Percentiles rank a stretch among this genome's conserved stretches.
Evolutionary conservation across 2,797 vertebrate species (phyloP).

Genomic region (Meda fulgida): DNA sequence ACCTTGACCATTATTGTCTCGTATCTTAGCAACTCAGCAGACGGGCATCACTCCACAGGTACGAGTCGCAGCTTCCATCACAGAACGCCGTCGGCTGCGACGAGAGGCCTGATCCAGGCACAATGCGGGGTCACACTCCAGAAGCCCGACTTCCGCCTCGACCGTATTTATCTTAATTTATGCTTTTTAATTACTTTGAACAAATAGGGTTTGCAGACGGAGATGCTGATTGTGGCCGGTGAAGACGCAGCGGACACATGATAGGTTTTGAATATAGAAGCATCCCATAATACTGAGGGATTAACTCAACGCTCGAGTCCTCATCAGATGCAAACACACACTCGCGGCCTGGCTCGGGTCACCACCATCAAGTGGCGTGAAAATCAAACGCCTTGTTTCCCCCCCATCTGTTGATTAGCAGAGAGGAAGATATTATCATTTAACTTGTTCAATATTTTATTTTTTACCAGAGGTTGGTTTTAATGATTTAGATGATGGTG

Average conservation of each 20-base stretch:
- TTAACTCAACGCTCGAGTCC: slow-evolving; percentile 29
- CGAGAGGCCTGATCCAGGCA: slow-evolving; percentile 51
- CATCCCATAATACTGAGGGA: slow-evolving; percentile 30
- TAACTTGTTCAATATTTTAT: slow-evolving; percentile 49
- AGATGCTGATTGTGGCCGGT: slow-evolving; percentile 47
- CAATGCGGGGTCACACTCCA: slow-evolving; percentile 57
- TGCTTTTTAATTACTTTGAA: slow-evolving; percentile 65
- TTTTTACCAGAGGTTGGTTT: slow-evolving; percentile 49
- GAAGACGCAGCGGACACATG: slow-evolving; percentile 21
- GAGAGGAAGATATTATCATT: slow-evolving; percentile 51
- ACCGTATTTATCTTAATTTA: slow-evolving; percentile 62
- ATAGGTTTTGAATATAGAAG: slow-evolving; percentile 42
- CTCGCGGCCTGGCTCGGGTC: background rate
- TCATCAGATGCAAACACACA: slow-evolving; percentile 51
- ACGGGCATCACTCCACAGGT: slow-evolving; percentile 63
- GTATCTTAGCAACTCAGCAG: slow-evolving; percentile 67
- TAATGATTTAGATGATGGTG: slow-evolving; percentile 56
- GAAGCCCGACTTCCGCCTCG: slow-evolving; percentile 34
- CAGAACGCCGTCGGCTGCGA: slow-evolving; percentile 8
- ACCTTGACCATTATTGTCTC: slow-evolving; percentile 59
- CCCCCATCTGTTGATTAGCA: slow-evolving; percentile 32
- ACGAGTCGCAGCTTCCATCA: slow-evolving; percentile 55
- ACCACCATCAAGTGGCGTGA: slow-evolving; percentile 11
- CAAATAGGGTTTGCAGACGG: slow-evolving; percentile 57
- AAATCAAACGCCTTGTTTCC: slow-evolving; percentile 35